phyloP scores from a whole-genome alignment of 1,140 invertebrate species.

The Dinoponera quadriceps region DNA sequence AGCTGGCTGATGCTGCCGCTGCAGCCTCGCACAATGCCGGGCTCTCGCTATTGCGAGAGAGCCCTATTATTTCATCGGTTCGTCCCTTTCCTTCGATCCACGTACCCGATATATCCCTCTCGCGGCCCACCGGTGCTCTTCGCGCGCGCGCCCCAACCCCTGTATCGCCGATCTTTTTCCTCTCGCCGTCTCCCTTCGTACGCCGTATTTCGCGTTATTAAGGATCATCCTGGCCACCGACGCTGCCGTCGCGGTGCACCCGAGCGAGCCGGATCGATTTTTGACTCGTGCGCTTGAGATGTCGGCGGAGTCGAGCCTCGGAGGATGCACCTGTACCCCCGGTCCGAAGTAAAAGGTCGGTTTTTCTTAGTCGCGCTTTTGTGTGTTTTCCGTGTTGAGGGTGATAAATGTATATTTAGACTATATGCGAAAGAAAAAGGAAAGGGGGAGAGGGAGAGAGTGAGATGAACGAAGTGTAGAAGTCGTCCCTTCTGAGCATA shows the following conservation, averaged over 20 bases:
- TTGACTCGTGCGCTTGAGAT: constrained; percentile 45
- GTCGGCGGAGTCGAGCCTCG: background rate
- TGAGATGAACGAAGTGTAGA: no score
- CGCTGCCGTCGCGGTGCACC: constrained; percentile 26
- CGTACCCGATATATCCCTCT: constrained; percentile 55
- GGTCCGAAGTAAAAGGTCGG: constrained; percentile 19
- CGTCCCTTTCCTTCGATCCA: constrained; percentile 61
- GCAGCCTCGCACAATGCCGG: constrained; percentile 67
- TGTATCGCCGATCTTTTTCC: constrained; percentile 27
- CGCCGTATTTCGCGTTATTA: constrained; percentile 65
- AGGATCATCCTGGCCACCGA: constrained; percentile 65
- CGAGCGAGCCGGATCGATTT: constrained; percentile 65
- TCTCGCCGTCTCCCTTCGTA: background rate
- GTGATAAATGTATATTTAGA: background rate
- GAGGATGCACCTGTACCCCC: constrained; percentile 17
- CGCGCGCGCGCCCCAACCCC: constrained; percentile 21
- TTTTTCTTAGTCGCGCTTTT: constrained; percentile 4
- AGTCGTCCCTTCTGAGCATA: no score
- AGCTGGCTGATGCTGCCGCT: constrained; percentile 7
- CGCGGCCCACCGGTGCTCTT: constrained; percentile 20
- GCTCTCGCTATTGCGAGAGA: constrained; percentile 62
- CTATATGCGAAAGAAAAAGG: constrained; percentile 9
- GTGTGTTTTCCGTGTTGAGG: background rate
- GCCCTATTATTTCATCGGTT: constrained; percentile 71
- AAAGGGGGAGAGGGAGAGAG: background rate